Evolutionary conservation across 2,888 invertebrate genomes (phyloP), one percentile per base, ranked within the genome.

Genomic region (Mongoloraphidia duomilia): DNA sequence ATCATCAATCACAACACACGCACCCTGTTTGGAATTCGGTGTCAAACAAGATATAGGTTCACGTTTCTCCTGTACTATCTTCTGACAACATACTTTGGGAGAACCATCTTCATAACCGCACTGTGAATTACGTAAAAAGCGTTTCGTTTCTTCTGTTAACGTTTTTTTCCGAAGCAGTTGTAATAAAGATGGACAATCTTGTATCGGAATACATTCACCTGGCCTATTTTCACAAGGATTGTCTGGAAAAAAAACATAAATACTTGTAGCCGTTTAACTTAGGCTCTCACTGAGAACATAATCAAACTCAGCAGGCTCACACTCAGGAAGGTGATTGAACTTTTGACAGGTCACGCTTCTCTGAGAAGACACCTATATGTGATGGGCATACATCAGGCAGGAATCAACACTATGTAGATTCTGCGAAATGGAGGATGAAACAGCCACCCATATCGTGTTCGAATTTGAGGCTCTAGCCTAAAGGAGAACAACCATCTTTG

Each of bases 21-120:
- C 38, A 1, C 48, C 48, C n/a, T n/a, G 14, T n/a, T 33, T 11
- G 8, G 36, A 26, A 14, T 37, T 26, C 4, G 48, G 48, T 36
- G 48, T 48, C 11, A 11, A 36, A 13, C 48, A 48, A 3, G 26
- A 26, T 6, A 26, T 3, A 6, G 26, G 6, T 12, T 11, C 37
- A 11, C 38, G 26, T 14, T 12, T 10, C 8, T 17, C 8, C 3
- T 26, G 14, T 41, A 38, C 11, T 46, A 17, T 6, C 11, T 47
- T 35, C 6, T 63, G 60, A 53, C 67, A 75, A 56, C 74, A 75
- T 42, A 86, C 84, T 64, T 73, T 73, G 1, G 84, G 82, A 8
- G 70, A 58, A 46, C 59, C 58, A 1, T 74, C 74, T 6, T 73
- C 66, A 55, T 77, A 79, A 0, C 85, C 83, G 58, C 88, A 87